These are phyloP conservation scores for Parasteatoda lunata DNA, from an alignment of 2,888 invertebrate genomes.

Conservation along the genomic window DNA sequence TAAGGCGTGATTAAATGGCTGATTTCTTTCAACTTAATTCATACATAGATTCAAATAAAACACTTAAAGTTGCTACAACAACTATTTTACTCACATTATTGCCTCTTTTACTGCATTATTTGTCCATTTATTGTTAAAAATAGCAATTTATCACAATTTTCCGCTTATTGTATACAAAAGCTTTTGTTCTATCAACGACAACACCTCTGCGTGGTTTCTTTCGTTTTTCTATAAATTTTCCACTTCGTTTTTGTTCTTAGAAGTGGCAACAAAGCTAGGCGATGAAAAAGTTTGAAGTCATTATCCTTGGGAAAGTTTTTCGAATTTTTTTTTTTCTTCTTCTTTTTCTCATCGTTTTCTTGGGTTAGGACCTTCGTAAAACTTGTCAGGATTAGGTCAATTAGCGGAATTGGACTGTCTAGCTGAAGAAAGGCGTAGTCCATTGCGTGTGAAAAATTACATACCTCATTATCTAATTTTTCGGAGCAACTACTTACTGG, in stretches of 20 bases:
- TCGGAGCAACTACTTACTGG: background rate
- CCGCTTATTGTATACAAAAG: background rate
- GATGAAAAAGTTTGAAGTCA: background rate
- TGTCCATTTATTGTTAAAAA: background rate
- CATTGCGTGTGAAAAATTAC: conserved; percentile 31
- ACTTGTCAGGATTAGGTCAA: conserved; percentile 11
- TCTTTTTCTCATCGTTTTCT: background rate
- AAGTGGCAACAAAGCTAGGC: background rate
- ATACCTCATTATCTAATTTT: conserved; percentile 27
- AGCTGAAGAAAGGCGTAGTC: conserved; percentile 11
- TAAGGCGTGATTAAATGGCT: no score
- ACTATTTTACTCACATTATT: no score
- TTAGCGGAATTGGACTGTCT: background rate
- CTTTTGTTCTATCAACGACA: background rate
- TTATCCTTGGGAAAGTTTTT: background rate
- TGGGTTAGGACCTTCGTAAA: background rate
- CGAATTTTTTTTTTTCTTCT: background rate
- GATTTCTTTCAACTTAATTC: no score
- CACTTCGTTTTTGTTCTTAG: background rate
- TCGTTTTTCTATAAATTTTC: background rate
- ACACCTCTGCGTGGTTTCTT: background rate
- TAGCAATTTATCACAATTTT: background rate
- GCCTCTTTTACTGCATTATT: no score
- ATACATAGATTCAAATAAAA: no score
- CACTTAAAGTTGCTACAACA: no score